A percentile compares a stretch with the other conserved stretches of the same genome.
Conservation (phyloP, 1,140 invertebrate genomes). For the Nasonia giraulti region DNA sequence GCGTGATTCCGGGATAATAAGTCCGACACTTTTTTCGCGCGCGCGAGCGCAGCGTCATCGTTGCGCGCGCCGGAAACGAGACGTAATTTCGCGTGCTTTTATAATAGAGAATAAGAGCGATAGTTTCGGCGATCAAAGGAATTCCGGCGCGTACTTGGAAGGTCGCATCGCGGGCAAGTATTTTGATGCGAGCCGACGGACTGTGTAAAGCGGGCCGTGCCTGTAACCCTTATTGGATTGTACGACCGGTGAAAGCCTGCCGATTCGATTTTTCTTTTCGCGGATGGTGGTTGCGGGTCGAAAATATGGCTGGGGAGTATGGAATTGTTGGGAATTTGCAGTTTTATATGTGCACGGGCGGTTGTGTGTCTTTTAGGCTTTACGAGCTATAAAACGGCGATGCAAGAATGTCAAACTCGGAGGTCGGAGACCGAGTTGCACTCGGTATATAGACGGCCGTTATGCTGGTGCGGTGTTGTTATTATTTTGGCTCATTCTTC, state of each 20-base stretch:
- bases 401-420: background rate
- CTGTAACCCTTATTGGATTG: background rate
- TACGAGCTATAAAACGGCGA: background rate
- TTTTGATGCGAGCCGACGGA: background rate
- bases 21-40: background rate
- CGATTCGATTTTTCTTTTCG: background rate
- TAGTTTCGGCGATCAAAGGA: background rate
- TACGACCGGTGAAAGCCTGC: background rate
- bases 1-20: background rate
- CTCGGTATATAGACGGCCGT: too few relatives aligned
- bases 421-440: too few relatives aligned
- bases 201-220: background rate
- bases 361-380: background rate
- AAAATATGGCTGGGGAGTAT: too few relatives aligned
- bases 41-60: too few relatives aligned
- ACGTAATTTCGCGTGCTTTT: too few relatives aligned
- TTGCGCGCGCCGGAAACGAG: too few relatives aligned
- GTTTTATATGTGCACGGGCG: too few relatives aligned
- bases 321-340: too few relatives aligned
- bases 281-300: background rate
- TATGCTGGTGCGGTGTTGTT: too few relatives aligned
- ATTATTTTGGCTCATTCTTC: too few relatives aligned
- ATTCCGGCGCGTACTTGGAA: background rate
- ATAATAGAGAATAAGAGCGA: too few relatives aligned
- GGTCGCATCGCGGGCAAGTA: background rate